These are phyloP conservation scores for Imbricaverruca yamaguchii DNA, from an alignment of 2,888 invertebrate genomes.

Conservation along the genomic window DNA sequence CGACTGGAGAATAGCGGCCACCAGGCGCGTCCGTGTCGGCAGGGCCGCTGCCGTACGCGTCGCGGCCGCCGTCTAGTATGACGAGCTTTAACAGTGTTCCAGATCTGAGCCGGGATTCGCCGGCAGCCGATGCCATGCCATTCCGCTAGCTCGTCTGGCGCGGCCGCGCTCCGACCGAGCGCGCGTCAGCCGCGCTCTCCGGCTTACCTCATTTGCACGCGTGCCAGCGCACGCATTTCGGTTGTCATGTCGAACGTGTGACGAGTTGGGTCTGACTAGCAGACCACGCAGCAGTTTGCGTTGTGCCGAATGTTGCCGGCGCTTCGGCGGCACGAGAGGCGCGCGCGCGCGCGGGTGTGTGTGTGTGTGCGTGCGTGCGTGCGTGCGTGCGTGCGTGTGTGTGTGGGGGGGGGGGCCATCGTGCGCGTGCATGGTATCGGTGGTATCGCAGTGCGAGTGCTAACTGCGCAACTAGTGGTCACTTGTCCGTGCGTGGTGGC, in stretches of 20 bases:
- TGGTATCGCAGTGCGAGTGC: no score
- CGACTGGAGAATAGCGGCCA: no score
- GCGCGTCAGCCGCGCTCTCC: background rate
- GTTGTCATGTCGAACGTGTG: background rate
- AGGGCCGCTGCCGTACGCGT: no score
- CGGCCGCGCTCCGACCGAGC: background rate
- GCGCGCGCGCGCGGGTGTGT: no score
- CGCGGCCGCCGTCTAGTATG: no score
- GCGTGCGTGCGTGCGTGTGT: background rate
- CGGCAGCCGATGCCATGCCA: background rate
- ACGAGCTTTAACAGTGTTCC: no score
- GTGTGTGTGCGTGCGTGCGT: background rate
- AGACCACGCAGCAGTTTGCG: no score
- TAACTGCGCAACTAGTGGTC: no score
- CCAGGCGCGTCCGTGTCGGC: no score
- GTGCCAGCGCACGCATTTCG: background rate
- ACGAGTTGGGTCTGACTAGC: no score
- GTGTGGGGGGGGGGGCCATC: background rate
- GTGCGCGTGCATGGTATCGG: background rate
- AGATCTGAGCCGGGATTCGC: background rate
- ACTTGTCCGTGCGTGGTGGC: background rate
- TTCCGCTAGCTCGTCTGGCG: background rate
- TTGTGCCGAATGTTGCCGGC: no score
- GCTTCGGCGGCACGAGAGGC: no score
- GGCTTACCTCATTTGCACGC: background rate